Evolutionary conservation across 30 jellyfish, hydroid and myxozoan species (phyloP).

Genomic region (Chironex yamaguchii): DNA sequence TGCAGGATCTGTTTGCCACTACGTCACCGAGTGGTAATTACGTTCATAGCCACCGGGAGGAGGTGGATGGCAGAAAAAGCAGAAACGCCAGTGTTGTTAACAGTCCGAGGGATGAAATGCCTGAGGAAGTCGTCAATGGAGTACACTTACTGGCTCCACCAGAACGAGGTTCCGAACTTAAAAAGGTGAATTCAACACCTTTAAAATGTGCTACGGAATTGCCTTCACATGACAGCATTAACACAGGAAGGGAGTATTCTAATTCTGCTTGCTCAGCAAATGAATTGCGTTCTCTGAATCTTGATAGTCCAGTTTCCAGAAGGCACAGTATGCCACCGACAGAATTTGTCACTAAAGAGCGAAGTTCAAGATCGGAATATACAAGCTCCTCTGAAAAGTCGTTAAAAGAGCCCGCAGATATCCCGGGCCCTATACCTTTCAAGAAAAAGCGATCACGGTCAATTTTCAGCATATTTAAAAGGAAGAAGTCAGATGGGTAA

Average conservation of each 20-base stretch:
- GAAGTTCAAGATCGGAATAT: neutral
- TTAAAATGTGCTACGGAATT: no score
- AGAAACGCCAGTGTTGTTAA: neutral
- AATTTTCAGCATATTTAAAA: neutral
- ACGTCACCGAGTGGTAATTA: neutral
- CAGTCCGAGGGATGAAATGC: neutral
- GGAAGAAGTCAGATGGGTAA: neutral
- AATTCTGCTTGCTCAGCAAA: neutral
- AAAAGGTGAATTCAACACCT: no score
- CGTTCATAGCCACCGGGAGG: neutral
- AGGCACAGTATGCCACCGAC: neutral
- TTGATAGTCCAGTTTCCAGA: neutral
- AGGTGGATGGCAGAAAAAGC: neutral
- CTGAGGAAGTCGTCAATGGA: neutral
- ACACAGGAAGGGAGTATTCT: neutral
- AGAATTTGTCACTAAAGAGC: neutral
- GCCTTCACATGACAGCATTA: no score
- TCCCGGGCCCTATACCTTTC: neutral
- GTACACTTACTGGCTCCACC: no score
- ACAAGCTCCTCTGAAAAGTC: neutral
- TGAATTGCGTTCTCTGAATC: neutral
- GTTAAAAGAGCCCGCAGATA: neutral
- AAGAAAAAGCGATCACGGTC: neutral
- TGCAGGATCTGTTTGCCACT: conserved; percentile 56
- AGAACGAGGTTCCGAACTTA: no score